Evolutionary conservation across 1,140 invertebrate species (phyloP).

Genomic region (Xylocopa sonorina): DNA sequence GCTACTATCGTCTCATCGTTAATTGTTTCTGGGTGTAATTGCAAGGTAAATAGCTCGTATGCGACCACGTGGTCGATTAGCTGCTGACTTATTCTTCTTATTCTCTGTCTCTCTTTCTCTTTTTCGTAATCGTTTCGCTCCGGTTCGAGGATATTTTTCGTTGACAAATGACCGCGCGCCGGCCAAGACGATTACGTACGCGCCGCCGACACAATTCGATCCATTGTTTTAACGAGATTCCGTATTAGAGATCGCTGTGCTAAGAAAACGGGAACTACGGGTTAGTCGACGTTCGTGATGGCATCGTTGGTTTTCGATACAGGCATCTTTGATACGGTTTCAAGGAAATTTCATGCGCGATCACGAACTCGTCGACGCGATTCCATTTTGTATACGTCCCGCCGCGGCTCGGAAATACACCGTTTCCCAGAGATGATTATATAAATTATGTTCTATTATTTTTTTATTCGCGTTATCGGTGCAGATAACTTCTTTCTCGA

Average conservation of each 20-base stretch:
- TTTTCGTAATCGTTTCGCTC: background rate
- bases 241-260: background rate
- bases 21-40: conserved; percentile 67
- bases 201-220: conserved; percentile 4
- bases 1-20: conserved; percentile 59
- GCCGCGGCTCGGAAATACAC: background rate
- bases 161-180: background rate
- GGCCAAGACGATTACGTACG: background rate
- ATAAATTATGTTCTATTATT: background rate
- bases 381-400: conserved; percentile 10
- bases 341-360: too few relatives aligned
- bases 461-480: background rate
- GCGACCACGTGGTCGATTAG: conserved; percentile 49
- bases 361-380: background rate
- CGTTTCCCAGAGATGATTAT: background rate
- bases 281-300: background rate
- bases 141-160: background rate
- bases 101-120: background rate
- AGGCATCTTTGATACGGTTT: too few relatives aligned
- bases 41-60: conserved; percentile 49
- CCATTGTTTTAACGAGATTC: conserved; percentile 9
- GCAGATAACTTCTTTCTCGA: background rate
- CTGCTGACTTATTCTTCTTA: background rate
- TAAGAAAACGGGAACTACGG: conserved; percentile 17
- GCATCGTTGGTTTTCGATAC: too few relatives aligned